These are phyloP conservation scores for Progne subis DNA, from an alignment of 2,113 vertebrate genomes.

Conservation along the genomic window DNA sequence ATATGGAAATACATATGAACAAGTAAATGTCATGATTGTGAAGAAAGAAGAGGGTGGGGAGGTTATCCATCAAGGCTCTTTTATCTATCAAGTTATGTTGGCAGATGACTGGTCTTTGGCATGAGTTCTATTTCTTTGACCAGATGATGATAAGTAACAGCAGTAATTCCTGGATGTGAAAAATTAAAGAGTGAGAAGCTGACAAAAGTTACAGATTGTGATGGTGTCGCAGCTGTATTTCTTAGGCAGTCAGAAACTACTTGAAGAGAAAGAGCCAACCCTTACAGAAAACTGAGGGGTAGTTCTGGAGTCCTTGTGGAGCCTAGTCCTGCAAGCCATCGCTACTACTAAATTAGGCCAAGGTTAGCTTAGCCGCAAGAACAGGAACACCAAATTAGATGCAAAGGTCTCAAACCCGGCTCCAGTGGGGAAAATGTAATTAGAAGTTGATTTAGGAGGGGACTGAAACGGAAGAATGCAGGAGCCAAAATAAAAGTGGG, in stretches of 20 bases:
- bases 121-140: neutral
- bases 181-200: neutral
- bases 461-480: neutral
- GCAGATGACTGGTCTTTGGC: neutral
- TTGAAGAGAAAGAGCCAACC: neutral
- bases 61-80: neutral
- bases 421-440: neutral
- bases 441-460: neutral
- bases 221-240: neutral
- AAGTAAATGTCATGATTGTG: neutral
- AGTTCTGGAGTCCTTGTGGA: neutral
- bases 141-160: neutral
- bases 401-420: neutral
- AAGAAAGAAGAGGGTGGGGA: neutral
- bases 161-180: neutral
- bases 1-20: neutral
- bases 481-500: fast-evolving
- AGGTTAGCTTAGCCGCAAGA: neutral
- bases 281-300: neutral
- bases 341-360: neutral
- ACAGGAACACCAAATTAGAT: neutral
- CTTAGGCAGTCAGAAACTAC: fast-evolving
- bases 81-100: neutral
- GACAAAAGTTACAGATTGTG: neutral
- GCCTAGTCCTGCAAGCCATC: neutral